Percentiles rank a stretch among this genome's conserved stretches.
phyloP scores from a whole-genome alignment of 2,113 vertebrate genomes.

The Pituophis catenifer region DNA sequence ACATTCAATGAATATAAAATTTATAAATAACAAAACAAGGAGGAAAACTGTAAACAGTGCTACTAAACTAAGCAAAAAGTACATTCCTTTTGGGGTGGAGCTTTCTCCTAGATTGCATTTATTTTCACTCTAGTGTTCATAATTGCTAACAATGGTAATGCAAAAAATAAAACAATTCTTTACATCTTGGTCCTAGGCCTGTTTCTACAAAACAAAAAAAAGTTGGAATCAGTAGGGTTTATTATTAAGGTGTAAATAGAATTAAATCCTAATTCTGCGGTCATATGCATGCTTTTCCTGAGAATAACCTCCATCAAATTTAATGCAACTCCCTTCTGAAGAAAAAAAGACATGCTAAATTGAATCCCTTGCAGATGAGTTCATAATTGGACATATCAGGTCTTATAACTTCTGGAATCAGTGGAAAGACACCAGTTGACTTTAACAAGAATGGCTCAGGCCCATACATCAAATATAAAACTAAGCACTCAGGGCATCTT shows the following conservation, averaged over 20 bases:
- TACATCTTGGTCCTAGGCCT: background rate
- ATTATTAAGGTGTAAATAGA: background rate
- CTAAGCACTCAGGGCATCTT: conserved; percentile 4
- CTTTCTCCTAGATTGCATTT: conserved; percentile 65
- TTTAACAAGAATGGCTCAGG: conserved; percentile 18
- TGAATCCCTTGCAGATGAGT: background rate
- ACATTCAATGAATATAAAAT: conserved; percentile 86
- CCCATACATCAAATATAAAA: conserved; percentile 32
- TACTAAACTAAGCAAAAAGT: conserved; percentile 81
- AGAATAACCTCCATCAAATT: background rate
- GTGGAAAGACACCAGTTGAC: conserved; percentile 7
- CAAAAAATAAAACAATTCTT: background rate
- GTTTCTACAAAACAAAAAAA: background rate
- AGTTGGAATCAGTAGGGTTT: background rate
- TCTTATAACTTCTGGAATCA: conserved; percentile 32
- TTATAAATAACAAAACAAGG: conserved; percentile 81
- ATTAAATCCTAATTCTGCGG: background rate
- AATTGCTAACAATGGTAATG: conserved; percentile 50
- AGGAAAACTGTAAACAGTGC: conserved; percentile 81
- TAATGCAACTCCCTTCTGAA: background rate
- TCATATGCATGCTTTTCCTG: background rate
- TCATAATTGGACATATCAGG: background rate
- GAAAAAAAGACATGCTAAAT: background rate
- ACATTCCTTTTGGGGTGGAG: conserved; percentile 75
- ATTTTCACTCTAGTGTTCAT: conserved; percentile 57